A percentile compares a stretch with the other conserved stretches of the same genome.
phyloP scores from a whole-genome alignment of 2,888 invertebrate species.

The Callimorpha dominula region DNA sequence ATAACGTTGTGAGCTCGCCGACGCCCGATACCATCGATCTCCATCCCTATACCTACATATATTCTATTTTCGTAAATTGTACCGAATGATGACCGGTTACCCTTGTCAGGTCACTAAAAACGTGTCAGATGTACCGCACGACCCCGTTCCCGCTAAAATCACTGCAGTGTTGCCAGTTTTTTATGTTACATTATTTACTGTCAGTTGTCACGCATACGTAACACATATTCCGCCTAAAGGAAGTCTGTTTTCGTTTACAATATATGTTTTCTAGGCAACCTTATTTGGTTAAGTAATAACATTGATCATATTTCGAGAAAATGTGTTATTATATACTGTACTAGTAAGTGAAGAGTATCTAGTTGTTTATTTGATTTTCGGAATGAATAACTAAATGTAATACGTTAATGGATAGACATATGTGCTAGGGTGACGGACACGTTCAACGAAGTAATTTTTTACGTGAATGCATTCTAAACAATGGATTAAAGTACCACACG shows the following conservation, averaged over 20 bases:
- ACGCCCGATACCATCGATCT: conserved; percentile 74
- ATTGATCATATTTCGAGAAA: neutral
- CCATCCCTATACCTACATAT: conserved; percentile 54
- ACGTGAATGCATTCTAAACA: conserved; percentile 43
- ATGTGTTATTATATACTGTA: neutral
- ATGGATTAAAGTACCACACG: conserved; percentile 41
- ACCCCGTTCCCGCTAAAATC: conserved; percentile 49
- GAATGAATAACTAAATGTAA: conserved; percentile 64
- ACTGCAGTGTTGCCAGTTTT: conserved; percentile 48
- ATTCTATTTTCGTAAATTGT: conserved; percentile 83
- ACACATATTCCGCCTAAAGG: neutral
- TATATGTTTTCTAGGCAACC: neutral
- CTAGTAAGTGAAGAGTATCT: neutral
- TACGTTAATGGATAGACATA: conserved; percentile 63
- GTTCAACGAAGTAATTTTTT: conserved; percentile 51
- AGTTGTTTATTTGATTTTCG: conserved; percentile 61
- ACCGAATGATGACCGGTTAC: conserved; percentile 74
- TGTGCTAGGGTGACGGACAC: conserved; percentile 66
- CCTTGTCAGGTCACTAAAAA: conserved; percentile 76
- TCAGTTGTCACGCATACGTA: conserved; percentile 17
- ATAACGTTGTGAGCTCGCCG: conserved; percentile 78
- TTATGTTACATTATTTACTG: conserved; percentile 39
- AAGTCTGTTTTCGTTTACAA: neutral
- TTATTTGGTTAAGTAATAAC: neutral
- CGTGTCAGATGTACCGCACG: conserved; percentile 55